Percentiles rank a stretch among this genome's conserved stretches.
Conservation (phyloP, 2,888 invertebrate species). For the Cephus rjabovi region DNA sequence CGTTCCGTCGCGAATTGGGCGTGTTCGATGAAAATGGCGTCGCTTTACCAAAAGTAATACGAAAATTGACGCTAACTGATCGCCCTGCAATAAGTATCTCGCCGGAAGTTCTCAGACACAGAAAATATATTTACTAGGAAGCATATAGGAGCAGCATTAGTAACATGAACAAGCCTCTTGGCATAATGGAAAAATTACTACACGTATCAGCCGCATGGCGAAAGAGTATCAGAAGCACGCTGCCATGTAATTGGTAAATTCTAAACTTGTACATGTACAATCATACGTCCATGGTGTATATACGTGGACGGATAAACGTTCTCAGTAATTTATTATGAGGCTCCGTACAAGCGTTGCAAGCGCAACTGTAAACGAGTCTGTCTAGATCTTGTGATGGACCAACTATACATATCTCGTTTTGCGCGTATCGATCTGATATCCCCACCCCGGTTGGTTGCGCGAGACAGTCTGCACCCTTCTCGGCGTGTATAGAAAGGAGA, state of each 20-base stretch:
- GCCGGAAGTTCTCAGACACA: background rate
- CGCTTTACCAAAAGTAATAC: background rate
- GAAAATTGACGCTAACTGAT: background rate
- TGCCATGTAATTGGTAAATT: background rate
- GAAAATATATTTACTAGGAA: background rate
- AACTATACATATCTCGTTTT: conserved; percentile 52
- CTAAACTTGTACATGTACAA: background rate
- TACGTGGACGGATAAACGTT: background rate
- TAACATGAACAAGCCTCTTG: background rate
- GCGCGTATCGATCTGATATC: conserved; percentile 62
- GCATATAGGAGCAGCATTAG: background rate
- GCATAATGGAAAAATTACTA: background rate
- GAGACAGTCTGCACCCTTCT: conserved; percentile 46
- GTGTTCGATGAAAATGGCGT: background rate
- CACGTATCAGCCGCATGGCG: background rate
- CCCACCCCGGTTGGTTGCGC: conserved; percentile 38
- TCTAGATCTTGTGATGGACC: conserved; percentile 58
- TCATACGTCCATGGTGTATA: background rate
- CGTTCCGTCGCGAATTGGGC: background rate
- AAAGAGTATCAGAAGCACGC: background rate
- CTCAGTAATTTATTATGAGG: background rate
- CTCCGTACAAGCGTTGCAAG: background rate
- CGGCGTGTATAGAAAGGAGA: background rate
- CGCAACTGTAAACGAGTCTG: conserved; percentile 16
- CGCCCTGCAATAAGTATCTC: background rate